These are phyloP conservation scores for Peribatodes rhomboidaria DNA, from an alignment of 2,888 invertebrate genomes.

Conservation along the genomic window DNA sequence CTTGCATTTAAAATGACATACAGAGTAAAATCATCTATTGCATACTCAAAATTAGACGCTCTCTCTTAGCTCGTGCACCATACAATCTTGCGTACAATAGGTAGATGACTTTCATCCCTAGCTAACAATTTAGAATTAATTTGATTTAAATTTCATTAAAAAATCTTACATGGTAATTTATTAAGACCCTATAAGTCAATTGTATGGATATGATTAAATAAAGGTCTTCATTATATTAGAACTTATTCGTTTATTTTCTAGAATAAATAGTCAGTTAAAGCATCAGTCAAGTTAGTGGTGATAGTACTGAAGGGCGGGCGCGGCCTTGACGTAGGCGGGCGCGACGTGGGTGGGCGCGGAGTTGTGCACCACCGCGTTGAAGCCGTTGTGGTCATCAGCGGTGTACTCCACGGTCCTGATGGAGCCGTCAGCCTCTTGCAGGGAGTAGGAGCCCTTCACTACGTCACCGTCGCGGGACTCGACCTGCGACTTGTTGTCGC, in stretches of 20 bases:
- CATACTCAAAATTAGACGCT: too few relatives aligned
- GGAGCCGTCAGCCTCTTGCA: conserved; percentile 86
- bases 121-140: too few relatives aligned
- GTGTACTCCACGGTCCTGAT: conserved; percentile 85
- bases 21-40: too few relatives aligned
- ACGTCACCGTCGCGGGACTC: conserved; percentile 84
- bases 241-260: conserved; percentile 53
- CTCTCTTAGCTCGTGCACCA: too few relatives aligned
- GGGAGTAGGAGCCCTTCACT: conserved; percentile 84
- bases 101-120: too few relatives aligned
- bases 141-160: too few relatives aligned
- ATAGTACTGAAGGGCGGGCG: conserved; percentile 68
- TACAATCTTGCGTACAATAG: too few relatives aligned
- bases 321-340: conserved; percentile 70
- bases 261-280: conserved; percentile 56
- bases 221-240: neutral
- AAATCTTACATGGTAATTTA: too few relatives aligned
- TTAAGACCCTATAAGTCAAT: too few relatives aligned
- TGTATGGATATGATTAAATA: too few relatives aligned
- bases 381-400: conserved; percentile 83
- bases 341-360: conserved; percentile 67
- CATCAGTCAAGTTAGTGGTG: conserved; percentile 55
- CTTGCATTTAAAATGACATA: too few relatives aligned
- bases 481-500: conserved; percentile 85
- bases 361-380: conserved; percentile 76